Conservation (phyloP, 2,113 vertebrate species). For the Parotia lawesii region DNA sequence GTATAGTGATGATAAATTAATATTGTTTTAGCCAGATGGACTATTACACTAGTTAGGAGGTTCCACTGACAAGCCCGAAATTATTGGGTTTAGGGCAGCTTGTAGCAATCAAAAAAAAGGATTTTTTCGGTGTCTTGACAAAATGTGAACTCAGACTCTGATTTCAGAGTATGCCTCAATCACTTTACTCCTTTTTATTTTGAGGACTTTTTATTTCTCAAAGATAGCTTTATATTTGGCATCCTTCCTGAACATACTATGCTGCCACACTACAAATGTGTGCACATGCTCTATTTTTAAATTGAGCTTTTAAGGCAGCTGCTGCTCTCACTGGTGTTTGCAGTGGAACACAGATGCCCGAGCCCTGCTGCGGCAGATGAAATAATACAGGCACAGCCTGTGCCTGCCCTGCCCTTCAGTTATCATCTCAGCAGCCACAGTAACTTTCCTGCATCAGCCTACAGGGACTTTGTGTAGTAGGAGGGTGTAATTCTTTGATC, state of each 20-base stretch:
- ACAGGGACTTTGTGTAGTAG: neutral
- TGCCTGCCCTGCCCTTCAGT: neutral
- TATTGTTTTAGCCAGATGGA: neutral
- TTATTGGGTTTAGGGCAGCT: neutral
- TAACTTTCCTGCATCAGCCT: neutral
- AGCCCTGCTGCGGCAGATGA: neutral
- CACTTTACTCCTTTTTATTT: neutral
- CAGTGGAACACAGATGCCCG: neutral
- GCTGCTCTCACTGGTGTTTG: neutral
- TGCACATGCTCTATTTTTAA: neutral
- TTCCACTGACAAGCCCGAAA: neutral
- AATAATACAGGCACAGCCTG: neutral
- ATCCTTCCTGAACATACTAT: neutral
- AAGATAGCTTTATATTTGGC: neutral
- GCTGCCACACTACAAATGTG: neutral
- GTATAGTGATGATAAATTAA: neutral
- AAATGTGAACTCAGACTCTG: neutral
- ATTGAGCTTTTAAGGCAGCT: neutral
- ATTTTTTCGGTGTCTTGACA: neutral
- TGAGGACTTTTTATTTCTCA: neutral
- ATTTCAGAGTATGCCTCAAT: neutral
- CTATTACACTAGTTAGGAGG: neutral
- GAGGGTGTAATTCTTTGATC: neutral
- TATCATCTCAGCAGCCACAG: neutral
- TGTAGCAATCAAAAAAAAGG: neutral